Evolutionary conservation across 1,140 invertebrate genomes (phyloP).

Genomic region (Hormaphis cornu): DNA sequence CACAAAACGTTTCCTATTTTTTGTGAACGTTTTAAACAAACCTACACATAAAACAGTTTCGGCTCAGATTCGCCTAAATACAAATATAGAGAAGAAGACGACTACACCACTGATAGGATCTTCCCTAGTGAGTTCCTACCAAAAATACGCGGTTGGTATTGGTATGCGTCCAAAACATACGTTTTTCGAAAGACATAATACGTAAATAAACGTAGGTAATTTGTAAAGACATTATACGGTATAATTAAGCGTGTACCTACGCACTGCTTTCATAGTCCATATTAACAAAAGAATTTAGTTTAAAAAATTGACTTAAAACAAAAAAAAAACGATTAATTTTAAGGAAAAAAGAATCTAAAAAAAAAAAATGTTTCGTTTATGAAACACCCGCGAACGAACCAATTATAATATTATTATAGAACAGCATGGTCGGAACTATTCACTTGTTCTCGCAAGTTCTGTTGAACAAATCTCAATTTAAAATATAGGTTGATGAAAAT

Average conservation of each 20-base stretch:
- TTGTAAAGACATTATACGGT: conserved; percentile 9
- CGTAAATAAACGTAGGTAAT: not conserved
- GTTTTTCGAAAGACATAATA: not conserved
- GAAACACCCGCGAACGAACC: no score
- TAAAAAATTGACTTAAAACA: not conserved
- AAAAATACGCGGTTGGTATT: conserved; percentile 6
- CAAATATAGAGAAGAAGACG: not conserved
- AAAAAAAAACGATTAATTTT: not conserved
- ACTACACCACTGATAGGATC: not conserved
- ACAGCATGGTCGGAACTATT: no score
- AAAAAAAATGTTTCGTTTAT: no score
- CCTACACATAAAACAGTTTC: not conserved
- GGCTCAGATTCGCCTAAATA: not conserved
- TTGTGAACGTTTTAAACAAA: not conserved
- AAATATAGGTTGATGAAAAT: no score
- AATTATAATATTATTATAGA: no score
- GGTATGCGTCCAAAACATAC: conserved; percentile 14
- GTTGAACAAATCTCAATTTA: no score
- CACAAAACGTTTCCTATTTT: conserved; percentile 26
- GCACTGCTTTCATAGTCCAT: not conserved
- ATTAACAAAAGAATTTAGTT: not conserved
- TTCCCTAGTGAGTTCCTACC: not conserved
- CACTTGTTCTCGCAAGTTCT: no score
- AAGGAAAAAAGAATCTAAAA: no score
- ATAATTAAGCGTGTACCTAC: conserved; percentile 21